Evolutionary conservation across 2,113 vertebrate genomes (phyloP).

Genomic region (Ophiodon elongatus): DNA sequence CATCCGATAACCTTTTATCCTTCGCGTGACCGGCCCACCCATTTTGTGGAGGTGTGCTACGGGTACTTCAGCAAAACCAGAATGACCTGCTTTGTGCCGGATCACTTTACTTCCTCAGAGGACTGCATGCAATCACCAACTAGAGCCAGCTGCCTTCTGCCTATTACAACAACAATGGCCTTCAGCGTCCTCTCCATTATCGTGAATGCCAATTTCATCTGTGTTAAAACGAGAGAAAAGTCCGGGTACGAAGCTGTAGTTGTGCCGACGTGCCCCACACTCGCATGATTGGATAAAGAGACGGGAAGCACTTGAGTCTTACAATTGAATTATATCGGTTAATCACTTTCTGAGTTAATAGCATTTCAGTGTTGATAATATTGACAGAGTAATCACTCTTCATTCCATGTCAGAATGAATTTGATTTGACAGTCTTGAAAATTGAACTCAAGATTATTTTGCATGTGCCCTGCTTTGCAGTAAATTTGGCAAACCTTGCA

Average conservation of each 20-base stretch:
- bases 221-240: not conserved
- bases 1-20: constrained; percentile 52
- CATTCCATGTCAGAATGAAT: not conserved
- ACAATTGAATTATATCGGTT: constrained; percentile 43
- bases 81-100: constrained; percentile 60
- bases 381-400: constrained; percentile 25
- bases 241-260: not conserved
- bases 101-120: constrained; percentile 46
- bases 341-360: constrained; percentile 34
- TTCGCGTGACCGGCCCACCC: constrained; percentile 1
- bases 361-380: constrained; percentile 29
- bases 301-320: constrained; percentile 35
- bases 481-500: constrained; percentile 41
- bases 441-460: constrained; percentile 19
- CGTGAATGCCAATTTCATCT: constrained; percentile 12
- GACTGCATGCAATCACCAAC: not conserved
- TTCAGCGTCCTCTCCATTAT: not conserved
- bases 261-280: not conserved
- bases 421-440: constrained; percentile 27
- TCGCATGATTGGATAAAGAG: constrained; percentile 42
- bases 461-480: not conserved
- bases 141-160: constrained; percentile 16
- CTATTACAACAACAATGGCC: not conserved
- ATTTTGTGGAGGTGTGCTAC: constrained; percentile 27
- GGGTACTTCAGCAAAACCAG: constrained; percentile 58